Evolutionary conservation across 2,888 invertebrate species (phyloP).

Genomic region (Xestobium rufovillosum): DNA sequence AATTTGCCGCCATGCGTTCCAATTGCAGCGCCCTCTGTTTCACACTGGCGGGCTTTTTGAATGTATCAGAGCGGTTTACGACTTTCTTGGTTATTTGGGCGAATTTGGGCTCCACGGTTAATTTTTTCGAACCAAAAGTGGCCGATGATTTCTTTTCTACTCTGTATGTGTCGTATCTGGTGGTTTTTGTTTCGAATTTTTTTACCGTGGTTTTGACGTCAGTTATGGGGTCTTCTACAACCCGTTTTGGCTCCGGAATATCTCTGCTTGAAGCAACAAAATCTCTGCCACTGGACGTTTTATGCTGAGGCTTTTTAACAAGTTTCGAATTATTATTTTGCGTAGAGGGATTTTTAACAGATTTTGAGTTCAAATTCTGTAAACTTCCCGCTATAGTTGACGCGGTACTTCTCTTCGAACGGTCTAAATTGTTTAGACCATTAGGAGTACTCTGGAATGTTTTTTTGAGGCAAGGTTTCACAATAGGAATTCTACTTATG

Average conservation of each 20-base stretch:
- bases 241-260: slow-evolving; percentile 22
- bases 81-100: slow-evolving; percentile 17
- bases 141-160: neutral
- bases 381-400: slow-evolving; percentile 16
- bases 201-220: slow-evolving; percentile 2
- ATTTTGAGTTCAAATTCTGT: slow-evolving; percentile 14
- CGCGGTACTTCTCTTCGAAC: slow-evolving; percentile 25
- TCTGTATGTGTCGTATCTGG: neutral
- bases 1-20: too few species aligned
- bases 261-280: slow-evolving; percentile 6
- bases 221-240: slow-evolving; percentile 18
- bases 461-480: slow-evolving; percentile 34
- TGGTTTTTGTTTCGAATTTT: slow-evolving; percentile 5
- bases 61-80: slow-evolving; percentile 6
- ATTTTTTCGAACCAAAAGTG: slow-evolving; percentile 25
- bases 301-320: too few species aligned
- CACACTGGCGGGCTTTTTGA: neutral
- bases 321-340: too few species aligned
- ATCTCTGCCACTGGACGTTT: too few species aligned
- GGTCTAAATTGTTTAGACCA: slow-evolving; percentile 38
- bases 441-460: slow-evolving; percentile 41
- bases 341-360: neutral
- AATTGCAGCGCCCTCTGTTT: neutral
- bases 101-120: slow-evolving; percentile 26
- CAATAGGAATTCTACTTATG: slow-evolving; percentile 38